Evolutionary conservation across 2,113 vertebrate species (phyloP), one percentile per base, ranked within the genome.

Genomic region (Lepisosteus oculatus): DNA sequence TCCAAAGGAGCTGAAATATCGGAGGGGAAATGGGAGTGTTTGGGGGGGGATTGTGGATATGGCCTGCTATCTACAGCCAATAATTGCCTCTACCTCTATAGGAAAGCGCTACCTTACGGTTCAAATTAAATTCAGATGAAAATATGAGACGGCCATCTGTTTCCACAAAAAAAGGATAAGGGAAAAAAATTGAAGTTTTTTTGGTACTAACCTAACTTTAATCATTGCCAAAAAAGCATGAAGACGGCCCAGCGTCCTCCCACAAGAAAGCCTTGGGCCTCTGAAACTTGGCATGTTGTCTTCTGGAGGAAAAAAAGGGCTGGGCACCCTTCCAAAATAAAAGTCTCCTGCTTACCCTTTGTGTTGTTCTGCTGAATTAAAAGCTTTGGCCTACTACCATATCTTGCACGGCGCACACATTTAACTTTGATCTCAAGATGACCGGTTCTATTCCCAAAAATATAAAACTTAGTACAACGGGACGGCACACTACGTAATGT

Each of bases 151-250:
- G 80, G 79, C 85, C 80, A 84, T 88, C 79, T 85, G 84, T 86
- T 86, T 83, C 85, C 67, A 74, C 74, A 79, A 79, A 82, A 69
- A 66, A 70, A 80, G 73, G 79, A 79, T 76, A 74, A 78, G 84
- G 73, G 79, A 78, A 78, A 78, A 75, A 77, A 82, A 72, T 84
- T 85, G 79, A 74, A 70, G 69, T 69, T 68, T 73, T 83, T 77
- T 81, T 80, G 84, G 80, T 88, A 85, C 89, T 88, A 85, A 89
- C 85, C 91, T 89, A 89, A 86, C 88, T 90, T 88, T 89, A 89
- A 90, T 93, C 89, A 86, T 76, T 85, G 90, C 90, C 92, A 92
- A 91, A 87, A 29, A 81, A 89, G 85, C 89, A 83, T 83, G 82
- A 81, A 90, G 87, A 77, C 89, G 86, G 83, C 88, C 89, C 85